Evolutionary conservation across 30 jellyfish, hydroid and myxozoan species (phyloP), one percentile per base, ranked within the genome.

Genomic region (Nemopilema nomurai): DNA sequence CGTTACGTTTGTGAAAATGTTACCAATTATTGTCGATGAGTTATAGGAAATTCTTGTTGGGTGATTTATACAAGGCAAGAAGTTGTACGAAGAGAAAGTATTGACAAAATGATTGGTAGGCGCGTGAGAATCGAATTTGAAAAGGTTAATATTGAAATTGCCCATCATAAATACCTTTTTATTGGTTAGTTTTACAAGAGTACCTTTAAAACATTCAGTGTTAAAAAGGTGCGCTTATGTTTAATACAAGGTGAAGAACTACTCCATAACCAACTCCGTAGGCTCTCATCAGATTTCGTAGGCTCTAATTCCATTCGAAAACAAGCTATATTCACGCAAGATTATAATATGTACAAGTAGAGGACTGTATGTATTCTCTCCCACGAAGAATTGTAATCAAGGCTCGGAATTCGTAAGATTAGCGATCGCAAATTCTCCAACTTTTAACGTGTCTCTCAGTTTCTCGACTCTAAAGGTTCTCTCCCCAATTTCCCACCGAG

Each of bases 121-220:
- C n/a, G n/a, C n/a, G n/a, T n/a, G n/a, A n/a, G n/a, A n/a, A n/a
- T n/a, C n/a, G n/a, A n/a, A n/a, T n/a, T n/a, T n/a, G n/a, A n/a
- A n/a, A n/a, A n/a, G n/a, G 30, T 49, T 75, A 26, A 75, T 49
- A 75, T 75, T 75, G 77, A 75, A 75, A 75, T 75, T 77, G 16
- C 85, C 85, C 85, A 29, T 75, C 21, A 75, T 75, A 49, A 33
- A 75, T n/a, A 75, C 49, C 31, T 20, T 28, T 77, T 75, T 75
- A 51, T 75, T 75, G 30, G 77, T 30, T 49, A 75, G 17, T 75
- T 75, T n/a, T n/a, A n/a, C n/a, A n/a, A n/a, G n/a, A n/a, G n/a
- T n/a, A n/a, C n/a, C n/a, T n/a, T n/a, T n/a, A n/a, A n/a, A n/a
- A n/a, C n/a, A n/a, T n/a, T n/a, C n/a, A n/a, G n/a, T n/a, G n/a